Percentiles rank a stretch among this genome's conserved stretches.
phyloP scores from a whole-genome alignment of 2,888 invertebrate species.

The Prostheceraeus crozeri region DNA sequence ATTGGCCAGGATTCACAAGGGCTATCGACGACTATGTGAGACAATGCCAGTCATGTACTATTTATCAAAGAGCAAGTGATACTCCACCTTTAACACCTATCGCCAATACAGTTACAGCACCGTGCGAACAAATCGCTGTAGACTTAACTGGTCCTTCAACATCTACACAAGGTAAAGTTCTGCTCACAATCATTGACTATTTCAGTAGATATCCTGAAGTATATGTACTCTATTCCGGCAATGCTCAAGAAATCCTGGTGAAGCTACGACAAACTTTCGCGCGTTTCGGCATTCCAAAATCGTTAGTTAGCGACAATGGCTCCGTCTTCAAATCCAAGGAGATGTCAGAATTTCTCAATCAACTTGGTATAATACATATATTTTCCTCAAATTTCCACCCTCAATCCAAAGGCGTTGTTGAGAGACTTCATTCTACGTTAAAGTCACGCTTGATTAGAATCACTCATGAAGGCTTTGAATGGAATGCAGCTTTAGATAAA shows the following conservation, averaged over 20 bases:
- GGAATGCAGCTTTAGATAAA: conserved; percentile 11
- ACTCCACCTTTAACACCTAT: conserved; percentile 22
- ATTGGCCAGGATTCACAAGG: conserved; percentile 19
- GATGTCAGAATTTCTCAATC: background rate
- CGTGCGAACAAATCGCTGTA: conserved; percentile 2
- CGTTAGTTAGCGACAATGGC: conserved; percentile 11
- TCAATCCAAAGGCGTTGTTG: background rate
- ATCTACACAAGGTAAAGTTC: conserved; percentile 9
- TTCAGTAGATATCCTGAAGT: conserved; percentile 20
- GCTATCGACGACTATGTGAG: conserved; percentile 11
- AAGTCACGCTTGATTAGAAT: too few relatives aligned
- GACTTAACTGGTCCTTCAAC: conserved; percentile 25
- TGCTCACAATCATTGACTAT: conserved; percentile 13
- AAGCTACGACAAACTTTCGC: conserved; percentile 12
- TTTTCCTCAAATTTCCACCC: conserved; percentile 16
- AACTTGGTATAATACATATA: background rate
- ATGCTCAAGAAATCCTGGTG: conserved; percentile 6
- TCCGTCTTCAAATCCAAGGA: conserved; percentile 7
- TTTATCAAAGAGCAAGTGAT: conserved; percentile 24
- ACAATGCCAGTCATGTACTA: conserved; percentile 28
- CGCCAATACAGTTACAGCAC: background rate
- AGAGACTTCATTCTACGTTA: background rate
- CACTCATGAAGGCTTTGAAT: too few relatives aligned
- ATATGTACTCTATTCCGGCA: conserved; percentile 16
- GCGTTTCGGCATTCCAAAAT: conserved; percentile 9